Conservation (phyloP, 1,140 invertebrate genomes). For the Melitaea cinxia region DNA sequence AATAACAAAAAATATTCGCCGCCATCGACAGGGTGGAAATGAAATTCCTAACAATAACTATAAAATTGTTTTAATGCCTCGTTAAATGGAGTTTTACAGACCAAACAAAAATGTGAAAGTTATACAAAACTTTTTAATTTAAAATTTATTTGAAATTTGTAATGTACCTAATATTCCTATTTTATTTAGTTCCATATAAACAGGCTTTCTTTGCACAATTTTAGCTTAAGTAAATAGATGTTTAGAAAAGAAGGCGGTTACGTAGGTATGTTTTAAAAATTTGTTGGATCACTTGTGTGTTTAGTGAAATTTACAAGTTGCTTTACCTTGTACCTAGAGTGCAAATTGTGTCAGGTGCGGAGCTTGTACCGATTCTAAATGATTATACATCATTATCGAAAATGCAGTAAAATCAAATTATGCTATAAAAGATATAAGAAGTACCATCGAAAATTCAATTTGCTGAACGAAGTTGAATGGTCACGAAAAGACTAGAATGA, state of each 20-base stretch:
- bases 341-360: constrained; percentile 62
- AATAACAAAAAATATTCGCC: constrained; percentile 47
- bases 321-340: constrained; percentile 34
- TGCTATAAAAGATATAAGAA: neutral
- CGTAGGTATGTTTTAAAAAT: too few species aligned
- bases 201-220: too few species aligned
- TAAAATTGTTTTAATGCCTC: constrained; percentile 43
- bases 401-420: neutral
- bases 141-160: too few species aligned
- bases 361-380: constrained; percentile 12
- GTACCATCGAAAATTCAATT: too few species aligned
- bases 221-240: too few species aligned
- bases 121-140: neutral
- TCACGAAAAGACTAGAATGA: too few species aligned
- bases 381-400: constrained; percentile 17
- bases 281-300: neutral
- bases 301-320: neutral
- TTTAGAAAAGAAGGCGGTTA: too few species aligned
- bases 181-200: too few species aligned
- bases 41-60: constrained; percentile 27
- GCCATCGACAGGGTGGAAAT: neutral
- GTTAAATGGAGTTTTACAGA: neutral
- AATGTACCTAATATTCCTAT: too few species aligned
- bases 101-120: neutral
- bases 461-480: too few species aligned